phyloP scores from a whole-genome alignment of 2,888 invertebrate genomes.

The Torymus aiolomorphi region DNA sequence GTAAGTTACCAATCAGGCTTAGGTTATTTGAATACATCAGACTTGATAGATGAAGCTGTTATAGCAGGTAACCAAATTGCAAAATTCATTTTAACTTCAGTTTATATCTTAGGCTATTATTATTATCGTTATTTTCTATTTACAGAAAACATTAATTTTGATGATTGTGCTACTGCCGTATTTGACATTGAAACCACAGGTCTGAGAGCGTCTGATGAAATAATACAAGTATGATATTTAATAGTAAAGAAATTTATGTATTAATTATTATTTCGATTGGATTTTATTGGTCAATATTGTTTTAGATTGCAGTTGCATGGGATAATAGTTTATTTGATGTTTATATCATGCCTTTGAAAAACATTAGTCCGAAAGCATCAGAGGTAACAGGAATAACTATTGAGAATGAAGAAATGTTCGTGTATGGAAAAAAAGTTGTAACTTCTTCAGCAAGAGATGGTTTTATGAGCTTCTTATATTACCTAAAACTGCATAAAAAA shows the following conservation, averaged over 20 bases:
- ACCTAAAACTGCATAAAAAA: slow-evolving; percentile 16
- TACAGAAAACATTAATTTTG: slow-evolving; percentile 20
- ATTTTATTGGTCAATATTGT: too few relatives aligned
- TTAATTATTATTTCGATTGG: neutral
- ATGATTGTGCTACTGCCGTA: slow-evolving; percentile 24
- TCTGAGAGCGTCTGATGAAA: neutral
- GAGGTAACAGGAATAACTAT: slow-evolving; percentile 19
- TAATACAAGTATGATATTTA: slow-evolving; percentile 20
- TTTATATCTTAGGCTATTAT: too few relatives aligned
- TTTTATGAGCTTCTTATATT: slow-evolving; percentile 30
- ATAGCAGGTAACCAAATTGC: slow-evolving; percentile 3
- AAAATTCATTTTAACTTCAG: neutral
- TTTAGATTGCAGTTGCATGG: slow-evolving; percentile 26
- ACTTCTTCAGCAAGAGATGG: slow-evolving; percentile 21
- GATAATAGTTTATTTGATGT: slow-evolving; percentile 15
- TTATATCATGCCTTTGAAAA: slow-evolving; percentile 20
- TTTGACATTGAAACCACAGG: slow-evolving; percentile 42
- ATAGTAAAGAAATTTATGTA: neutral
- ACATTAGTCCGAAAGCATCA: neutral
- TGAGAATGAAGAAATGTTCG: neutral
- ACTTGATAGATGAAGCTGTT: slow-evolving; percentile 32
- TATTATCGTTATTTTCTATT: too few relatives aligned
- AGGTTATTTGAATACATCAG: slow-evolving; percentile 27
- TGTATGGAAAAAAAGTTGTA: slow-evolving; percentile 16
- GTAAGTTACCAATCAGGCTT: slow-evolving; percentile 15